phyloP scores from a whole-genome alignment of 2,888 invertebrate species.

The Dryomyza anilis region DNA sequence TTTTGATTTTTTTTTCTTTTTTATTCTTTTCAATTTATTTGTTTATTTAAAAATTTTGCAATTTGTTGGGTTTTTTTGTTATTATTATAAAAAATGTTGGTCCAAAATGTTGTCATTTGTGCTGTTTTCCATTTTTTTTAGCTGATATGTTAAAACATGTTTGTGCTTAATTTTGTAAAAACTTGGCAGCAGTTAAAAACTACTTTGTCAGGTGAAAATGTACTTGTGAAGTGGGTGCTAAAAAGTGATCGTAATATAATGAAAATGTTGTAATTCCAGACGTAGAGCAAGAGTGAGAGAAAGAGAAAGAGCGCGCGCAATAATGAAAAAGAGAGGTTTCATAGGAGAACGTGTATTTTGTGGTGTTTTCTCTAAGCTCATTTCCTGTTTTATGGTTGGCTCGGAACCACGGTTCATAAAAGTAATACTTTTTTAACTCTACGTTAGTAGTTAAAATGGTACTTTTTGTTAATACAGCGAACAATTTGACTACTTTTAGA shows the following conservation, averaged over 20 bases:
- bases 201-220: conserved; percentile 3
- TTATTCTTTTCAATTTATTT: neutral
- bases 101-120: conserved; percentile 11
- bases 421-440: too few relatives aligned
- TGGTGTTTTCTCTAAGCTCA: too few relatives aligned
- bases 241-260: neutral
- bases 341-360: too few relatives aligned
- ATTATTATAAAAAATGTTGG: neutral
- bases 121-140: neutral
- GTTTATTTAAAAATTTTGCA: neutral
- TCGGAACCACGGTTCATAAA: too few relatives aligned
- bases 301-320: neutral
- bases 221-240: neutral
- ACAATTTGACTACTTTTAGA: too few relatives aligned
- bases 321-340: too few relatives aligned
- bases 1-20: neutral
- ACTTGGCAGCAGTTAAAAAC: conserved; percentile 1
- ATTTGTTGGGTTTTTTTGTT: neutral
- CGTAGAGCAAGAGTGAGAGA: neutral
- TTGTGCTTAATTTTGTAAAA: too few relatives aligned
- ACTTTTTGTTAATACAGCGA: too few relatives aligned
- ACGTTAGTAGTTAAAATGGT: too few relatives aligned
- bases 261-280: neutral
- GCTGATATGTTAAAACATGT: conserved; percentile 5
- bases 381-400: too few relatives aligned